Evolutionary conservation across 2,797 vertebrate species (phyloP).

Genomic region (Ctenopoma multispine): DNA sequence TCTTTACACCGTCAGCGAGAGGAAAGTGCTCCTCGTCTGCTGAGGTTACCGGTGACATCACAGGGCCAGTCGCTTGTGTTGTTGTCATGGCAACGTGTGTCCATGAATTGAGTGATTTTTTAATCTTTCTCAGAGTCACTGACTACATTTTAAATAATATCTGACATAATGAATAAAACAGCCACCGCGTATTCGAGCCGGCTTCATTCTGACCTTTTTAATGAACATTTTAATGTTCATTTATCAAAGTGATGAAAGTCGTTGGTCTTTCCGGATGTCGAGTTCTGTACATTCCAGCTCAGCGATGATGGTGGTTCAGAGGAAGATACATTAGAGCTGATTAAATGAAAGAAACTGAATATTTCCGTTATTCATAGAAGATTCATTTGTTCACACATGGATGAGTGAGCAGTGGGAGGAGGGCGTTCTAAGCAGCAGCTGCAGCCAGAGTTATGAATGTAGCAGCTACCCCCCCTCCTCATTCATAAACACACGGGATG

Average conservation of each 20-base stretch:
- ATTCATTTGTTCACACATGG: slow-evolving; percentile 21
- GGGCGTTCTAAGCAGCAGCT: slow-evolving; percentile 53
- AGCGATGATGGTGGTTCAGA: background rate
- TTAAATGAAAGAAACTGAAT: background rate
- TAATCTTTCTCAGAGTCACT: too few relatives aligned
- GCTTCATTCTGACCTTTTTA: too few relatives aligned
- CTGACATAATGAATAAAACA: too few relatives aligned
- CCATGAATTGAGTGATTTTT: too few relatives aligned
- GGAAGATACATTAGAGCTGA: background rate
- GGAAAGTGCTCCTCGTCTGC: too few relatives aligned
- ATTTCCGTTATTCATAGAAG: slow-evolving; percentile 17
- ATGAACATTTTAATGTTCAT: background rate
- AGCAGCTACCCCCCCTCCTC: slow-evolving; percentile 46
- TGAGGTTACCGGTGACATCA: too few relatives aligned
- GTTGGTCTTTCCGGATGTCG: background rate
- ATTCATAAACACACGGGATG: slow-evolving; percentile 80
- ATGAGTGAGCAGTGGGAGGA: slow-evolving; percentile 11
- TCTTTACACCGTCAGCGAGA: too few relatives aligned
- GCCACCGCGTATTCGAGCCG: too few relatives aligned
- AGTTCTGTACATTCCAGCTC: background rate
- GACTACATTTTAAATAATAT: too few relatives aligned
- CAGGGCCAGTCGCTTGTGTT: too few relatives aligned
- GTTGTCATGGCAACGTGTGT: too few relatives aligned
- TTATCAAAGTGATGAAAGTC: background rate
- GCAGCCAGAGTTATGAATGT: slow-evolving; percentile 72